A percentile compares a stretch with the other conserved stretches of the same genome.
These are phyloP conservation scores for Lasioglossum malachurum DNA, from an alignment of 2,888 invertebrate species.

Conservation along the genomic window DNA sequence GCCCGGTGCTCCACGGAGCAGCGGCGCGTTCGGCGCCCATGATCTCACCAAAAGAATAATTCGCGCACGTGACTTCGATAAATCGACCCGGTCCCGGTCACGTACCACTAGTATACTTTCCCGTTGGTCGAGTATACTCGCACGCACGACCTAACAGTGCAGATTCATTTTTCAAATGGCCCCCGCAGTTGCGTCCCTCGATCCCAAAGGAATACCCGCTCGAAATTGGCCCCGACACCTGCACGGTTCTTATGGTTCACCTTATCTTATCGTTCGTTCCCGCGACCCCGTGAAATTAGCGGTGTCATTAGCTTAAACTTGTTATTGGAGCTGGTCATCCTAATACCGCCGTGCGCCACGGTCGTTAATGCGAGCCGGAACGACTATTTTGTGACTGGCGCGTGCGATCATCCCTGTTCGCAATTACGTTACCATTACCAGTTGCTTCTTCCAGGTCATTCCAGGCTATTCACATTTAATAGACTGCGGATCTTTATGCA, in stretches of 20 bases:
- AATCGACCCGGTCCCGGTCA: constrained; percentile 39
- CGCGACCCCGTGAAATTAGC: not conserved
- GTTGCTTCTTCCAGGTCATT: not conserved
- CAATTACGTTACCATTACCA: not conserved
- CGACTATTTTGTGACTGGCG: not conserved
- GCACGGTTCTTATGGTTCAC: not conserved
- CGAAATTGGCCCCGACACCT: not conserved
- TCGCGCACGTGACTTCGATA: constrained; percentile 54
- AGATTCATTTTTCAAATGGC: constrained; percentile 17
- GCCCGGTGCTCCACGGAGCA: not conserved
- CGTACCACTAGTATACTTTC: constrained; percentile 34
- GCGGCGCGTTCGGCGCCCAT: constrained; percentile 27
- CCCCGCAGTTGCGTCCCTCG: constrained; percentile 3
- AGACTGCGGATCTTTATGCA: not conserved
- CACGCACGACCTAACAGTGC: constrained; percentile 24
- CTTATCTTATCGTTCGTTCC: not conserved
- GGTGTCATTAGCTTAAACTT: not conserved
- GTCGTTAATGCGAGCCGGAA: not conserved
- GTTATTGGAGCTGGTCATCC: not conserved
- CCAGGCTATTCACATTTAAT: not conserved
- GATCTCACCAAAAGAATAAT: constrained; percentile 45
- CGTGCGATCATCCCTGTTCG: not conserved
- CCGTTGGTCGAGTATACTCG: constrained; percentile 28
- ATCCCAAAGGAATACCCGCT: not conserved
- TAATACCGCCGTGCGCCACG: not conserved